Conservation (phyloP, 2,113 vertebrate species). For the cattle (Bos taurus) region ARS-UCD2.0 NC_037346.1:46108501-46109000, state of each 20-base stretch:
- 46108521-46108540: background rate
- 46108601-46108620: background rate
- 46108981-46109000: background rate
- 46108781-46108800: too few relatives aligned
- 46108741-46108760: too few relatives aligned
- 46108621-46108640: too few relatives aligned
- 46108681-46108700: too few relatives aligned
- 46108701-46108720: too few relatives aligned
- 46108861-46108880: background rate
- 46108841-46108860: background rate
- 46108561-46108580: background rate
- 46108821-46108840: background rate
- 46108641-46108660: too few relatives aligned
- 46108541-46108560: background rate
- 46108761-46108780: too few relatives aligned
- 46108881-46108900: background rate
- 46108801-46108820: too few relatives aligned
- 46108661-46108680: too few relatives aligned
- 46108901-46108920: background rate
- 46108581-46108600: background rate
- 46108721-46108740: too few relatives aligned
- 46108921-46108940: background rate
- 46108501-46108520: background rate
- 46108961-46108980: background rate
- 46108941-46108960: background rate